Evolutionary conservation across 2,888 invertebrate genomes (phyloP).

Genomic region (Lasioglossum figueresi): DNA sequence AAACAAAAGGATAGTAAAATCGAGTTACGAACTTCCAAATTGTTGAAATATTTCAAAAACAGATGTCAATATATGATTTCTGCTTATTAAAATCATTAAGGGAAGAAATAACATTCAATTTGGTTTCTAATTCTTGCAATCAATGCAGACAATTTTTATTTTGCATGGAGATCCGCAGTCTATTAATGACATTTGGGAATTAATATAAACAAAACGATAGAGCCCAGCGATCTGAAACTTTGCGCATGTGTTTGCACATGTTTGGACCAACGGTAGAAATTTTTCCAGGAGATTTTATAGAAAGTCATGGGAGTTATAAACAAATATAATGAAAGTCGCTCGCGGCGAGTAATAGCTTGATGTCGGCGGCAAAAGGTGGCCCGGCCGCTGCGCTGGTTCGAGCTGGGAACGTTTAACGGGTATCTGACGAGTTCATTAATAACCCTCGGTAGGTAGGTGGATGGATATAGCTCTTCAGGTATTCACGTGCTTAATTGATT

Average conservation of each 20-base stretch:
- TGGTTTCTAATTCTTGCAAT: too few relatives aligned
- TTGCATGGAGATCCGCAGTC: too few relatives aligned
- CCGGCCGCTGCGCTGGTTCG: constrained; percentile 42
- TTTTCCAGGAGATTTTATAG: neutral
- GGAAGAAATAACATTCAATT: too few relatives aligned
- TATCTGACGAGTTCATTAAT: constrained; percentile 81
- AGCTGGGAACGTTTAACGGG: constrained; percentile 74
- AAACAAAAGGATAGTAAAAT: too few relatives aligned
- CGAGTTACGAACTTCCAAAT: too few relatives aligned
- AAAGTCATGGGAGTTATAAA: neutral
- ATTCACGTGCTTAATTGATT: constrained; percentile 76
- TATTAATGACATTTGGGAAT: too few relatives aligned
- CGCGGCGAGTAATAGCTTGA: constrained; percentile 58
- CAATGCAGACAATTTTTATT: too few relatives aligned
- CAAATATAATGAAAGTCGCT: constrained; percentile 41
- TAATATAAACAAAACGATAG: too few relatives aligned
- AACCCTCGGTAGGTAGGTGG: constrained; percentile 70
- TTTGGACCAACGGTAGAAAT: neutral
- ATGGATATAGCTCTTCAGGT: constrained; percentile 67
- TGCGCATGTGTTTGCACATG: neutral
- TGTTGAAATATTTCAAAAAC: too few relatives aligned
- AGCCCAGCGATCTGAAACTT: neutral
- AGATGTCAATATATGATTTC: too few relatives aligned
- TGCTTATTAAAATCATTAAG: too few relatives aligned
- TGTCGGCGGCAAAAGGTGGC: constrained; percentile 34